Percentiles rank a stretch among this genome's conserved stretches.
Conservation (phyloP, 2,797 vertebrate genomes). For the Saguinus oedipus region DNA sequence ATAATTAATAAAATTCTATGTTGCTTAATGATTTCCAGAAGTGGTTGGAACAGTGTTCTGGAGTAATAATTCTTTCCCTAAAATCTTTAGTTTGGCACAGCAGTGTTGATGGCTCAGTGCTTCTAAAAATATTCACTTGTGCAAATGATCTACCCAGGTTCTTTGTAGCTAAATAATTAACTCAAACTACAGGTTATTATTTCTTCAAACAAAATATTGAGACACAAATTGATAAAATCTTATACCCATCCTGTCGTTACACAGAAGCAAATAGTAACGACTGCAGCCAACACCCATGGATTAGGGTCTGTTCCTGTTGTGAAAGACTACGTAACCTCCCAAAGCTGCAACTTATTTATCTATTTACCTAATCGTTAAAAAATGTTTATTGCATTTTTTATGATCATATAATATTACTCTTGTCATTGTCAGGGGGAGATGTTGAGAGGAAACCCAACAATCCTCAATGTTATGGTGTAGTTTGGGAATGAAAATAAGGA, state of each 20-base stretch:
- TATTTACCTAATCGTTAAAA: background rate
- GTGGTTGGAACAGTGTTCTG: background rate
- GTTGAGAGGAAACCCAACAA: background rate
- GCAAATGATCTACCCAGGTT: conserved; percentile 36
- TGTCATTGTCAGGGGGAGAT: background rate
- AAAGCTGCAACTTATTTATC: background rate
- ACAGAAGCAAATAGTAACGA: background rate
- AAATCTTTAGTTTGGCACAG: conserved; percentile 59
- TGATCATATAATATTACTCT: background rate
- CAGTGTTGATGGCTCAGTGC: background rate
- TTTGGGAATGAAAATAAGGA: background rate
- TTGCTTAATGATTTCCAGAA: conserved; percentile 41
- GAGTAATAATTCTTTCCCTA: conserved; percentile 54
- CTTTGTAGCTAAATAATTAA: conserved; percentile 1
- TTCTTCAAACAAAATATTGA: conserved; percentile 49
- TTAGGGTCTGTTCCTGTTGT: background rate
- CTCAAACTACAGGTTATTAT: conserved; percentile 47
- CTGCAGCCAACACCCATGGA: background rate
- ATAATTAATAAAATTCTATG: conserved; percentile 53
- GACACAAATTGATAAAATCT: background rate
- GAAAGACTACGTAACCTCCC: background rate
- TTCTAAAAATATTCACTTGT: conserved; percentile 54
- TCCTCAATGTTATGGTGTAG: background rate
- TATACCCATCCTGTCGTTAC: background rate
- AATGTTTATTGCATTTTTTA: background rate